Evolutionary conservation across 92 coral and sea anemone species (phyloP).

Genomic region (Actinostola sp.): DNA sequence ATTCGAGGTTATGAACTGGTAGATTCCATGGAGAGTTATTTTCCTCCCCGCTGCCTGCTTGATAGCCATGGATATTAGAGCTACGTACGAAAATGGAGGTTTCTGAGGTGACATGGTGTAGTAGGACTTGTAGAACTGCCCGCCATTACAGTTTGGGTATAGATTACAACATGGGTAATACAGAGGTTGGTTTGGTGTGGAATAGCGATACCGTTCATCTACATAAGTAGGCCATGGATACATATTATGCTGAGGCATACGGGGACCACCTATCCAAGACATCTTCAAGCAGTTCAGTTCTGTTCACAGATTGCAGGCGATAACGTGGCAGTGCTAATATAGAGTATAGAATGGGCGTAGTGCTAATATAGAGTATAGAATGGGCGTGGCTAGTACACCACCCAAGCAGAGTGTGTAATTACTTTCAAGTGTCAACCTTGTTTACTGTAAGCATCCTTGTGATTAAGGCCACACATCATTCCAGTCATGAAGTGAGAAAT

Average conservation of each 20-base stretch:
- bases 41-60: slow-evolving; percentile 88
- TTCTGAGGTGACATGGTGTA: slow-evolving; percentile 85
- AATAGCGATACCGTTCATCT: not conserved
- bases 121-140: slow-evolving; percentile 35
- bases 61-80: slow-evolving; percentile 98
- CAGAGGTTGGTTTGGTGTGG: not conserved
- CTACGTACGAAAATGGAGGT: slow-evolving; percentile 97
- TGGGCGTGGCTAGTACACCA: slow-evolving; percentile 36
- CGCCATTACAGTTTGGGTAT: slow-evolving; percentile 37
- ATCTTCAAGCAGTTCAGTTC: not conserved
- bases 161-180: slow-evolving; percentile 33
- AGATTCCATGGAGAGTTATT: slow-evolving; percentile 93
- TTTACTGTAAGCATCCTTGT: slow-evolving; percentile 25
- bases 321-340: no score
- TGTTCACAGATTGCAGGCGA: no score
- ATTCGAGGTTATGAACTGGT: slow-evolving; percentile 93
- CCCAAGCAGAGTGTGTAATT: slow-evolving; percentile 39
- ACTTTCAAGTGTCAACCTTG: slow-evolving; percentile 31
- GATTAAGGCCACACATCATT: slow-evolving; percentile 34
- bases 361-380: not conserved
- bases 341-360: not conserved
- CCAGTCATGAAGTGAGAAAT: no score
- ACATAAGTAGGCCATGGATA: slow-evolving; percentile 1
- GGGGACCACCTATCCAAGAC: slow-evolving; percentile 17
- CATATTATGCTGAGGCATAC: not conserved